Base-by-base conservation (phyloP, 2,888 invertebrate species). In the Machimus atricapillus region DNA sequence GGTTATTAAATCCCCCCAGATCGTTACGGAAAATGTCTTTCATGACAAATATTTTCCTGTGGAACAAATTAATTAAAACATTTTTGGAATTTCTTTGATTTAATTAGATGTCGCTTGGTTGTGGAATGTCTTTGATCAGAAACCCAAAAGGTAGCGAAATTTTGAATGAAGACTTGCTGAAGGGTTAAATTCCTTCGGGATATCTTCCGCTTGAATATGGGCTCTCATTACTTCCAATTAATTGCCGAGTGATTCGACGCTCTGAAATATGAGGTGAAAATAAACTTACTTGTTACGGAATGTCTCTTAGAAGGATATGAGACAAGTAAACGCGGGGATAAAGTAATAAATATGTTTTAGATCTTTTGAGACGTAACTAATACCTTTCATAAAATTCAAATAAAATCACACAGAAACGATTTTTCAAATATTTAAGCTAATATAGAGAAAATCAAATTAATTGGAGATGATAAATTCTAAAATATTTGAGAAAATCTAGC, bases 11-110 rank as follows among this genome's bases (percentile, higher is more conserved):
- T 78, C 27, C 66, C 66, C 66, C 66, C 27, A 66, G 66, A 66
- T n/a, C 34, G 56, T 46, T 79, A 46, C 23, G 34, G 85, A 27
- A 52, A 73, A 74, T 85, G 40, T 78, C 86, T 86, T 52, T 8
- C 78, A 81, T 73, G 66, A 86, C 66, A 86, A 79, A 86, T 66
- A 86, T 81, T 86, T 74, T 81, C 23, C 46, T 86, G 86, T 40
- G 74, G n/a, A 81, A 86, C 73, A 81, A 66, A 81, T 73, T 81
- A 81, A 81, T 86, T 81, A 86, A 81, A 81, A 81, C 81, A 86
- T 86, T 86, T 86, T 86, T 81, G 86, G 74, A 86, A 86, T 86
- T 73, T 86, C 76, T 73, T 58, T 79, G 74, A 86, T 81, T 81
- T 74, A 86, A 86, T 86, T 86, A 86, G 79, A 73, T 86, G 86